phyloP scores from a whole-genome alignment of 2,797 vertebrate genomes.

The Sebastes ruberrimus region DNA sequence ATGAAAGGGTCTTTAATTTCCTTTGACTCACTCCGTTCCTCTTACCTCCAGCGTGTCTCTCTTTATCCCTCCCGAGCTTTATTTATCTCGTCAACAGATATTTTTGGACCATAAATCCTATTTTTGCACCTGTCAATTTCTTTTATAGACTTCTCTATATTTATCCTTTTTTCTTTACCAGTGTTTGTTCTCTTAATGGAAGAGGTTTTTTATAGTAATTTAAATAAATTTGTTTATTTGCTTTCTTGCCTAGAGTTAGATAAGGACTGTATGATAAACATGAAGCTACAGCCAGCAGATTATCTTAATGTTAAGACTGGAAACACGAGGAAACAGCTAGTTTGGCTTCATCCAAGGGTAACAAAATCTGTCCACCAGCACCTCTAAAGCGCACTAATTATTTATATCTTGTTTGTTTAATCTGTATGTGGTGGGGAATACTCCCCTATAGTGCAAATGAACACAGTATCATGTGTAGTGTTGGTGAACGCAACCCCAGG shows the following conservation, averaged over 20 bases:
- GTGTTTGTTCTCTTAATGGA: not conserved
- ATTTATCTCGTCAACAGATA: slow-evolving; percentile 44
- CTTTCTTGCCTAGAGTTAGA: not conserved
- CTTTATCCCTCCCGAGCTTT: slow-evolving; percentile 31
- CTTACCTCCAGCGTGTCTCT: slow-evolving; percentile 23
- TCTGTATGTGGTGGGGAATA: not conserved
- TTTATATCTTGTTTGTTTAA: not conserved
- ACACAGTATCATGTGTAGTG: not conserved
- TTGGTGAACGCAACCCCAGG: not conserved
- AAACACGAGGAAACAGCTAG: not conserved
- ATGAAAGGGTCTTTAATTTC: slow-evolving; percentile 43
- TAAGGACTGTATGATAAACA: not conserved
- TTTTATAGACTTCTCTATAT: slow-evolving; percentile 6
- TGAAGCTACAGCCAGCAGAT: not conserved
- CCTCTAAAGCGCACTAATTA: not conserved
- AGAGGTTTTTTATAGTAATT: not conserved
- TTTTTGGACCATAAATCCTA: slow-evolving; percentile 42
- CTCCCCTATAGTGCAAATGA: not conserved
- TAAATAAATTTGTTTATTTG: not conserved
- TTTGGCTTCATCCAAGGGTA: not conserved
- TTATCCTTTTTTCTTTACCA: not conserved
- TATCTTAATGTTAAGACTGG: not conserved
- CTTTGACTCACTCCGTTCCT: slow-evolving; percentile 21
- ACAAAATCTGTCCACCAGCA: not conserved
- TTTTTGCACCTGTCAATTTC: slow-evolving; percentile 55